Base-by-base conservation (phyloP, 1,140 invertebrate species). In the Penaeus vannamei region DNA sequence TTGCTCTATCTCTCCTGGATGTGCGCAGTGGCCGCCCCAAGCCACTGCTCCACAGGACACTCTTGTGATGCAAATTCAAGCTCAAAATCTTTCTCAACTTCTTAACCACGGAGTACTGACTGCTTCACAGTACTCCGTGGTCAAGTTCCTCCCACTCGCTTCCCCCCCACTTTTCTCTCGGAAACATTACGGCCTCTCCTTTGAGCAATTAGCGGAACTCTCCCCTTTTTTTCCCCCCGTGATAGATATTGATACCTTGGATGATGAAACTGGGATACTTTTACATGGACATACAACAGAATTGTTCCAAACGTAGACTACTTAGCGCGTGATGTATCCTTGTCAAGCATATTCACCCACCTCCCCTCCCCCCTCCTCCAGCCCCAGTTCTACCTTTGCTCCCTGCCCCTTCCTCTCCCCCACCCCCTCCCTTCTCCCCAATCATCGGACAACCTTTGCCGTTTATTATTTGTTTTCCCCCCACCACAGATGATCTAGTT, bases 111-210 rank as follows among this genome's bases (percentile, higher is more conserved):
- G 88, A 90, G 88, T 90, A 90, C 88, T 90, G 88, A 90, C 84
- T 90, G 88, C 88, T 90, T 90, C 88, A 90, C 88, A 90, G 88
- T 90, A 85, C 84, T 90, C 88, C 84, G 76, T 90, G 88, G 88
- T 85, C 80, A 89, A 84, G 42, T 69, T 64, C 60, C 83, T 87
- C 36, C 29, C 72, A 22, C 77, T 87, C 17, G 42, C 87, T 77
- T 60, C 76, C 81, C 79, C 87, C 84, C 64, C 60, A 46, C 26
- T 77, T 66, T 85, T 62, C 69, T 80, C 69, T 84, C 72, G 12
- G 53, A 53, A 53, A 53, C 17, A 2, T 53, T 53, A 53, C 12
- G 53, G 53, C 53, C 53, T 53, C 53, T 53, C 53, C 12, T 53
- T 10, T 72, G n/a, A 72, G 66, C 66, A n/a, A 72, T 32, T 32